Conservation (phyloP, 2,888 invertebrate species). For the Drosophila peninsularis region DNA sequence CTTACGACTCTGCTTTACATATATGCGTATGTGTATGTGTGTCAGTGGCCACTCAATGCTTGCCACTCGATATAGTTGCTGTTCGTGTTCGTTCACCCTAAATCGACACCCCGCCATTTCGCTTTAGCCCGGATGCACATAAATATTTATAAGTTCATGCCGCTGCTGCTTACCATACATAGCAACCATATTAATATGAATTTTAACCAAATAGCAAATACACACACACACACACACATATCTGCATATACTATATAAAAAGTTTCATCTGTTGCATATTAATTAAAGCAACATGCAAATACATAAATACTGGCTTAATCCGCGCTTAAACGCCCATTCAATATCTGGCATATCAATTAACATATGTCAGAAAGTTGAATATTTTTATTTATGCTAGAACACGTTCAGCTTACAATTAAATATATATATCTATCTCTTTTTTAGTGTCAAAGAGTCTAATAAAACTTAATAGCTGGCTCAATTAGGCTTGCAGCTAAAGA, state of each 20-base stretch:
- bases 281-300: background rate
- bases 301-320: constrained; percentile 1
- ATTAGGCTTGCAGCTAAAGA: no score
- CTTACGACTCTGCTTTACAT: constrained; percentile 38
- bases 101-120: constrained; percentile 52
- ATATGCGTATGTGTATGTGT: constrained; percentile 5
- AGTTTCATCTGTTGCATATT: constrained; percentile 1
- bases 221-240: background rate
- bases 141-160: constrained; percentile 73
- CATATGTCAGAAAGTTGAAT: constrained; percentile 6
- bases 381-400: background rate
- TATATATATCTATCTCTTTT: background rate
- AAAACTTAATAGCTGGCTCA: no score
- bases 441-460: background rate
- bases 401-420: background rate
- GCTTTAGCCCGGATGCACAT: constrained; percentile 61
- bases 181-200: constrained; percentile 61
- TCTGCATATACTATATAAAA: background rate
- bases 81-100: constrained; percentile 41
- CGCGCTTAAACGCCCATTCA: background rate
- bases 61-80: constrained; percentile 51
- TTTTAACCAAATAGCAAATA: constrained; percentile 61
- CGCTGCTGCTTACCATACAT: constrained; percentile 44
- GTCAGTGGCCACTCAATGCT: constrained; percentile 22
- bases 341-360: constrained; percentile 3